phyloP scores from a whole-genome alignment of 2,888 invertebrate genomes.

The Tipula helvola region DNA sequence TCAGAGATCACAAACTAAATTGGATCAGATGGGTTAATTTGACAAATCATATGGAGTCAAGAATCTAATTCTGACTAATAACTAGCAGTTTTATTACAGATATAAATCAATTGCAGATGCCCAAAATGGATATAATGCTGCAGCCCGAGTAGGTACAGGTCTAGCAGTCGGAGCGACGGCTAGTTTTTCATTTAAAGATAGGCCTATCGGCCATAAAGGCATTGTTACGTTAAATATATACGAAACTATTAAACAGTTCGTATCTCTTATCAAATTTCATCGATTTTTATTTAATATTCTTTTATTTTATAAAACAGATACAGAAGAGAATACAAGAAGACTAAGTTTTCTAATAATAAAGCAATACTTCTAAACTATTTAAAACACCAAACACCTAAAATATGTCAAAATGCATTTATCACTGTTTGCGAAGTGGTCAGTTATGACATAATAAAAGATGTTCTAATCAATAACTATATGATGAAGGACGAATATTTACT shows the following conservation, averaged over 20 bases:
- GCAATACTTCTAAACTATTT: no score
- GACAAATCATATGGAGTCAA: no score
- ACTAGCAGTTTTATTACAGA: not conserved
- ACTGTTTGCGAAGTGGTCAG: not conserved
- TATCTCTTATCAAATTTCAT: not conserved
- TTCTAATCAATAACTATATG: not conserved
- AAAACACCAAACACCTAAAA: not conserved
- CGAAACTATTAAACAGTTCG: not conserved
- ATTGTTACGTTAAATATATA: not conserved
- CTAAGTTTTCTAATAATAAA: no score
- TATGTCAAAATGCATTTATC: not conserved
- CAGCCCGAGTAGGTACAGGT: not conserved
- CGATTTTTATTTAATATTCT: no score
- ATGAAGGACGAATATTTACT: not conserved
- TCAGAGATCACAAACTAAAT: no score
- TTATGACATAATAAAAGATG: not conserved
- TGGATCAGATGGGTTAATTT: no score
- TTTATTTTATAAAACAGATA: no score
- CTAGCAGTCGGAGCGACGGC: not conserved
- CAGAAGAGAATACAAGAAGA: no score
- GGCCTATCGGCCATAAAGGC: not conserved
- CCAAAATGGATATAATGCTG: not conserved
- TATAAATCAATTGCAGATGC: not conserved
- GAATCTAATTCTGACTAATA: no score
- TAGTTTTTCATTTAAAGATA: not conserved